Evolutionary conservation across 2,888 invertebrate genomes (phyloP), one percentile per base, ranked within the genome.

Genomic region (Drosophila picticornis): DNA sequence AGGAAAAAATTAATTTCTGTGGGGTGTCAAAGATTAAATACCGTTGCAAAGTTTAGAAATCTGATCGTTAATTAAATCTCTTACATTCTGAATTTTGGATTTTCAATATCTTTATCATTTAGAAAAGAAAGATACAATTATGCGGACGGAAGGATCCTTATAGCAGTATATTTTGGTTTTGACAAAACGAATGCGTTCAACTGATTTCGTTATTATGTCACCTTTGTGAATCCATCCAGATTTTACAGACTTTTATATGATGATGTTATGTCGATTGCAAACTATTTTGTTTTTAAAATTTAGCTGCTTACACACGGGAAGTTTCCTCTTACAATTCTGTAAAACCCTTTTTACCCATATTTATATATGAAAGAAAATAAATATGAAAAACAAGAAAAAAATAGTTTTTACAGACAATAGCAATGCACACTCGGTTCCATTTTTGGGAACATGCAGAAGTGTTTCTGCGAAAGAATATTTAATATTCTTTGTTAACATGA

Each of bases 21-120:
- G 50, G 29, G 29, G 32, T 36, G 58, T 32, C 31, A 10, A 67
- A 55, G 38, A 68, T 68, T 29, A 68, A 50, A 65, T 51, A 19
- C 38, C 27, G n/a, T 38, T 55, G 31, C 19, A n/a, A 1, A 29
- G 10, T 43, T 13, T 13, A 7, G 4, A 51, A 66, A 52, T 46
- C 19, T 32, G 11, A 52, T 25, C 13, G 9, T 3, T 34, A 29
- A 63, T 16, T 4, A 51, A 32, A 34, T 27, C 16, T 3, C 19
- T 34, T 11, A 27, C 10, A 50, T 19, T 50, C 27, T 50, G 2
- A 10, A 27, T 19, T 10, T 27, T 27, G 5, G 5, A 27, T 48
- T 10, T 27, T 16, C 9, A 27, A 27, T 7, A 22, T 6, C 6
- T 6, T 11, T 3, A 6, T 43, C 6, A 13, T 7, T 22, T 13